These are phyloP conservation scores for Drosophila vallismaia DNA, from an alignment of 2,888 invertebrate genomes.

Conservation along the genomic window DNA sequence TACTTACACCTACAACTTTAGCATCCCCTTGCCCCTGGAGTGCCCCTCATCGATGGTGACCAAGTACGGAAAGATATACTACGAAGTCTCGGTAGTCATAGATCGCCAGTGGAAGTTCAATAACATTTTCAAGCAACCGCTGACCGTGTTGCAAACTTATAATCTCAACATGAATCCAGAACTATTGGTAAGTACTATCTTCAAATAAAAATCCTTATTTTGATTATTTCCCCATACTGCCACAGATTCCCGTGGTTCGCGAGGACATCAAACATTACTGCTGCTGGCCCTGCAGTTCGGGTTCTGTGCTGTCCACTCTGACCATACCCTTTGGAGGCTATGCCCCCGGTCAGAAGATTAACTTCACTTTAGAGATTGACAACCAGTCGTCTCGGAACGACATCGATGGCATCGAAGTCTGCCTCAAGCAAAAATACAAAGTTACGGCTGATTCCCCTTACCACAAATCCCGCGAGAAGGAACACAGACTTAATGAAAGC, in stretches of 20 bases:
- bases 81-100: conserved; percentile 89
- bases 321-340: conserved; percentile 88
- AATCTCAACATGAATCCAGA: conserved; percentile 90
- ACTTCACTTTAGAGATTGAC: conserved; percentile 87
- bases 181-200: conserved; percentile 85
- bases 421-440: conserved; percentile 52
- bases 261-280: conserved; percentile 60
- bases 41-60: conserved; percentile 91
- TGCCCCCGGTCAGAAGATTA: conserved; percentile 89
- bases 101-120: conserved; percentile 91
- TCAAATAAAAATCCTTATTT: not conserved
- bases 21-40: conserved; percentile 85
- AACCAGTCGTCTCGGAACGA: conserved; percentile 86
- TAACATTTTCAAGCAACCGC: conserved; percentile 80
- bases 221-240: conserved; percentile 27
- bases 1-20: conserved; percentile 88
- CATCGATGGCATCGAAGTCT: conserved; percentile 48
- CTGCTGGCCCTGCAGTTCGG: conserved; percentile 65
- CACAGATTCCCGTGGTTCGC: conserved; percentile 40
- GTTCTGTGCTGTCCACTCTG: conserved; percentile 51
- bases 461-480: conserved; percentile 20
- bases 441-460: conserved; percentile 53
- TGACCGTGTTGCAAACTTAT: conserved; percentile 90
- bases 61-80: conserved; percentile 89
- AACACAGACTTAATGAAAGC: conserved; percentile 36